These are phyloP conservation scores for Corella eumyota DNA, from an alignment of 23 tunicate genomes.

Conservation along the genomic window DNA sequence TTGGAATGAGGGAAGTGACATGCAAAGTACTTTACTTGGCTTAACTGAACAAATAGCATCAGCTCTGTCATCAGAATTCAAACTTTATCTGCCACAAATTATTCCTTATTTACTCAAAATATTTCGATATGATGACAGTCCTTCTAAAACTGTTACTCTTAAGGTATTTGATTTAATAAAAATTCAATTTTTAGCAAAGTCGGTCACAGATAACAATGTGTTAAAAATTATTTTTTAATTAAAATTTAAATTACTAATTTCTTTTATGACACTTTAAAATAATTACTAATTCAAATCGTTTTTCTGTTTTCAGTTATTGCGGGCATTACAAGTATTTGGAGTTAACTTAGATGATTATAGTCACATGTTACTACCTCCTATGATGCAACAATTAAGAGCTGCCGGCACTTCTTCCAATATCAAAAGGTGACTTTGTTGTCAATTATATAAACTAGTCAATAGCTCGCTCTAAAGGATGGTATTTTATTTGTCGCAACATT, in stretches of 20 bases:
- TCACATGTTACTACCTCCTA: slow-evolving; percentile 74
- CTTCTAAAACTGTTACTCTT: slow-evolving; percentile 41
- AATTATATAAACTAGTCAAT: too few relatives aligned
- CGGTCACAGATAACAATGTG: not conserved
- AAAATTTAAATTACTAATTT: too few relatives aligned
- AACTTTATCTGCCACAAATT: slow-evolving; percentile 67
- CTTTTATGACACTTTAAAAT: too few relatives aligned
- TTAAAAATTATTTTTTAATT: not conserved
- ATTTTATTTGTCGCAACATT: too few relatives aligned
- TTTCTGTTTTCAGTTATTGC: slow-evolving; percentile 63
- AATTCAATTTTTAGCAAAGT: not conserved
- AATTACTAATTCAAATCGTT: too few relatives aligned
- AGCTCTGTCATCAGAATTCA: slow-evolving; percentile 80
- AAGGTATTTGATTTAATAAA: too few relatives aligned
- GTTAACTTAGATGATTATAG: slow-evolving; percentile 75
- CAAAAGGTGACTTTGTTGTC: slow-evolving; percentile 22
- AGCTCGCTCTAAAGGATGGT: too few relatives aligned
- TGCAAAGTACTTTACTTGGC: slow-evolving; percentile 48
- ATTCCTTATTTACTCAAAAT: slow-evolving; percentile 65
- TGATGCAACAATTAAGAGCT: slow-evolving; percentile 51
- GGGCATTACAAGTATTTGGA: slow-evolving; percentile 69
- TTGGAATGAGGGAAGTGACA: slow-evolving; percentile 55
- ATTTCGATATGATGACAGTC: slow-evolving; percentile 60
- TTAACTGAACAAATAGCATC: slow-evolving; percentile 65
- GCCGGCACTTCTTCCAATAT: slow-evolving; percentile 34